Conservation (phyloP, 2,888 invertebrate species). For the Machimus rusticus region DNA sequence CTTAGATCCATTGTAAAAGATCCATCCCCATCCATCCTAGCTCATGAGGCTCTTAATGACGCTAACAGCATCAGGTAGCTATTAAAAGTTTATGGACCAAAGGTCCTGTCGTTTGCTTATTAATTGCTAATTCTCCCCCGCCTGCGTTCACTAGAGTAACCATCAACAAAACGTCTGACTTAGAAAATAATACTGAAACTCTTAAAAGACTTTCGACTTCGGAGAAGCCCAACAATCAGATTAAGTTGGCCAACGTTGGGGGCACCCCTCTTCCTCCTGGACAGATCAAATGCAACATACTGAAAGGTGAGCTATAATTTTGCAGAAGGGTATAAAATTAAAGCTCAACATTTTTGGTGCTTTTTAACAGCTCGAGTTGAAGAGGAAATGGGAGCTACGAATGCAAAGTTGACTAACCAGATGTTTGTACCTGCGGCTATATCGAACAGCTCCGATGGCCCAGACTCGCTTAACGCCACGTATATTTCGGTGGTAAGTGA, state of each 20-base stretch:
- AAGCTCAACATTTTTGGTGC: background rate
- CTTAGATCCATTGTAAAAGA: constrained; percentile 80
- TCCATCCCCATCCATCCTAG: constrained; percentile 67
- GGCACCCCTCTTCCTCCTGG: constrained; percentile 81
- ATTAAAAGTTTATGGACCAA: constrained; percentile 44
- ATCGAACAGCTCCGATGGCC: constrained; percentile 58
- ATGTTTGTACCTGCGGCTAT: constrained; percentile 66
- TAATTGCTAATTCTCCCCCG: constrained; percentile 54
- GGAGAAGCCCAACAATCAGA: constrained; percentile 76
- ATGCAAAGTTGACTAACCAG: constrained; percentile 68
- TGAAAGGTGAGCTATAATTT: constrained; percentile 73
- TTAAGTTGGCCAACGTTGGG: constrained; percentile 70
- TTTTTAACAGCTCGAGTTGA: constrained; percentile 69
- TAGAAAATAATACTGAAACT: constrained; percentile 71
- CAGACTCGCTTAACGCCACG: constrained; percentile 69
- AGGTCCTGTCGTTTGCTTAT: constrained; percentile 14
- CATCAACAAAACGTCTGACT: constrained; percentile 62
- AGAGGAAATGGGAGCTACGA: constrained; percentile 66
- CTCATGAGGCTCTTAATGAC: constrained; percentile 68
- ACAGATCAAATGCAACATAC: constrained; percentile 92
- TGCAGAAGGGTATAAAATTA: background rate
- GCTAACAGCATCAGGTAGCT: constrained; percentile 65
- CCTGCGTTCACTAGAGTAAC: constrained; percentile 56
- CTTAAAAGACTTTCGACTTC: constrained; percentile 70
- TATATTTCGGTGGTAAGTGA: constrained; percentile 79